These are phyloP conservation scores for Drosophila equinoxialis DNA, from an alignment of 1,140 invertebrate genomes.

Conservation along the genomic window DNA sequence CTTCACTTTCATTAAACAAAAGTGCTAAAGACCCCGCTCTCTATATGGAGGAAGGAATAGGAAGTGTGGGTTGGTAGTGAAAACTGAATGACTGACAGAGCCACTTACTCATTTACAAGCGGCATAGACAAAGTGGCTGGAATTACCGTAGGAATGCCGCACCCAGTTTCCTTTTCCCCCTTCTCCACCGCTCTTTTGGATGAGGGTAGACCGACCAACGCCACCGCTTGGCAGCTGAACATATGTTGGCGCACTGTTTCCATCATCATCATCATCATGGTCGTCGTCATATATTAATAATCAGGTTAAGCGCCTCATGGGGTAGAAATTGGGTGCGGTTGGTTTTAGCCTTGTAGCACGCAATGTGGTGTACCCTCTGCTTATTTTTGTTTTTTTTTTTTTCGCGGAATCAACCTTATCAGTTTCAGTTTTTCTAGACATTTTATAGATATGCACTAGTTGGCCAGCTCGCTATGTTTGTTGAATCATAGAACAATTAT, in stretches of 20 bases:
- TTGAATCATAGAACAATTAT: not conserved
- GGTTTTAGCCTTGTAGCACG: not conserved
- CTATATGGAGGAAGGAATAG: too few relatives aligned
- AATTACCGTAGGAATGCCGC: slow-evolving; percentile 13
- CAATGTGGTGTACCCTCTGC: not conserved
- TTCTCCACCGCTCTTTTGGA: not conserved
- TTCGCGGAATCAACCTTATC: slow-evolving; percentile 18
- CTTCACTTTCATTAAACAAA: slow-evolving; percentile 56
- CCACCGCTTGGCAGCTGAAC: slow-evolving; percentile 29
- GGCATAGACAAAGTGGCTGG: slow-evolving; percentile 50
- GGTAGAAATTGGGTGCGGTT: slow-evolving; percentile 17
- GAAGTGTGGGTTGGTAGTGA: slow-evolving; percentile 27
- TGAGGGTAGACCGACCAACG: slow-evolving; percentile 22
- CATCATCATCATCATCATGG: not conserved
- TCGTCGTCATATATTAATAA: slow-evolving; percentile 26
- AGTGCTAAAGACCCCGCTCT: slow-evolving; percentile 40
- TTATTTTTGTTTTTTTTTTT: not conserved
- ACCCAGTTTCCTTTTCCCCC: slow-evolving; percentile 20
- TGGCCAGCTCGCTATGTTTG: not conserved
- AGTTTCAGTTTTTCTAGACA: not conserved
- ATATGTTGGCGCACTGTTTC: slow-evolving; percentile 37
- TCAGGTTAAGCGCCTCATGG: slow-evolving; percentile 28
- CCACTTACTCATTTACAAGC: slow-evolving; percentile 44
- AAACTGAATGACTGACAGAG: slow-evolving; percentile 40
- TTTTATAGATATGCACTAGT: slow-evolving; percentile 4